phyloP scores from a whole-genome alignment of 2,113 vertebrate genomes.

The Coptodon rendalli region DNA sequence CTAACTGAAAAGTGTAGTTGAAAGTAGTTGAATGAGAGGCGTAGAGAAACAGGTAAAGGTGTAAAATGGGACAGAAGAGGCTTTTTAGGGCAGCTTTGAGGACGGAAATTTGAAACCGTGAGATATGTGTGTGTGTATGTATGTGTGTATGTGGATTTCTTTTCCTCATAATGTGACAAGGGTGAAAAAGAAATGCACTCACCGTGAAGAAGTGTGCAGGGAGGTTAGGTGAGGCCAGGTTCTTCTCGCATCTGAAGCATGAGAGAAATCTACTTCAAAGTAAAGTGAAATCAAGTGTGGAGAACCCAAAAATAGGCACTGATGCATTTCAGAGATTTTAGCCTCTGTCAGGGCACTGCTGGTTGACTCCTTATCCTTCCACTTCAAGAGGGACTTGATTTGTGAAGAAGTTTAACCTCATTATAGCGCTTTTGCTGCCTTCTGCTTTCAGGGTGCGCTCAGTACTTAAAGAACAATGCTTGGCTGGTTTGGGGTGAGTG shows the following conservation, averaged over 20 bases:
- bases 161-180: neutral
- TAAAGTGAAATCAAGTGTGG: constrained; percentile 29
- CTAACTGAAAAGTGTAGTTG: neutral
- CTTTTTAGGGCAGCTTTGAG: neutral
- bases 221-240: neutral
- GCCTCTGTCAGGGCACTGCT: neutral
- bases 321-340: constrained; percentile 9
- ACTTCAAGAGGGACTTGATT: constrained; percentile 7
- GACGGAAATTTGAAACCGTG: neutral
- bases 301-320: constrained; percentile 18
- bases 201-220: neutral
- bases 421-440: neutral
- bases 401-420: constrained; percentile 1
- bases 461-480: neutral
- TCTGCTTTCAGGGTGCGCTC: neutral
- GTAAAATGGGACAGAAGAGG: neutral
- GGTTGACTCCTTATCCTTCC: constrained; percentile 7
- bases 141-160: neutral
- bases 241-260: neutral
- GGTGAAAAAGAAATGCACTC: neutral
- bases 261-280: constrained; percentile 25
- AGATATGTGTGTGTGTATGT: neutral
- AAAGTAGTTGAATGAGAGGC: neutral
- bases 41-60: neutral
- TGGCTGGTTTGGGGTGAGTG: neutral